phyloP scores from a whole-genome alignment of 2,888 invertebrate species.

The Drosophila maculinotata region DNA sequence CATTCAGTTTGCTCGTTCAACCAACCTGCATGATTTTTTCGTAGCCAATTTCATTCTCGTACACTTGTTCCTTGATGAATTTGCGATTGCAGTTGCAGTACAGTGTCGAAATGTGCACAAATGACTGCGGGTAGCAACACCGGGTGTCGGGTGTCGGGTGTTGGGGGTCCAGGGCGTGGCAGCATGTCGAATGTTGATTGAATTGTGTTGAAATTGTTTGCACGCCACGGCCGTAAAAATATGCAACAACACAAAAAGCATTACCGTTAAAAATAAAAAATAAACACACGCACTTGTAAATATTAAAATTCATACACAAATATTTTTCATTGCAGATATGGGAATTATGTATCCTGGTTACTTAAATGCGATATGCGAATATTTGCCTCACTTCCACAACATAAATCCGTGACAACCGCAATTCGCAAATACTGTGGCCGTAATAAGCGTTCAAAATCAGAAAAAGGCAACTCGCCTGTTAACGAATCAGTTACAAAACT shows the following conservation, averaged over 20 bases:
- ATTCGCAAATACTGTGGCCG: conserved; percentile 27
- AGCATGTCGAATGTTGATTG: conserved; percentile 78
- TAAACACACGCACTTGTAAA: conserved; percentile 42
- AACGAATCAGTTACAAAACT: conserved; percentile 1
- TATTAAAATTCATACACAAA: conserved; percentile 67
- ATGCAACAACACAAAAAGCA: conserved; percentile 56
- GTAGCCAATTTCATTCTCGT: conserved; percentile 85
- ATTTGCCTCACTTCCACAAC: conserved; percentile 38
- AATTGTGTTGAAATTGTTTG: conserved; percentile 81
- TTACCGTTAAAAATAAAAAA: conserved; percentile 28
- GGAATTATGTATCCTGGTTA: conserved; percentile 64
- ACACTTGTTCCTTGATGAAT: conserved; percentile 84
- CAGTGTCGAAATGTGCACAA: conserved; percentile 85
- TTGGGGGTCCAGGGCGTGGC: no score
- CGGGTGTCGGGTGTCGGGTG: not conserved
- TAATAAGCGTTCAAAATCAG: conserved; percentile 6
- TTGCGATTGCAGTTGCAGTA: conserved; percentile 85
- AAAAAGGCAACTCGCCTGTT: conserved; percentile 1
- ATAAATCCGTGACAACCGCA: conserved; percentile 17
- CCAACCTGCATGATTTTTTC: conserved; percentile 85
- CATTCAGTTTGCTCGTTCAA: conserved; percentile 22
- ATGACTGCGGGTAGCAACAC: conserved; percentile 73
- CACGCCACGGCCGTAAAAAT: conserved; percentile 66
- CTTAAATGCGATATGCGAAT: conserved; percentile 62
- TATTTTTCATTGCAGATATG: conserved; percentile 49